Base-by-base conservation (phyloP, 2,797 vertebrate genomes). In the Carapus acus region DNA sequence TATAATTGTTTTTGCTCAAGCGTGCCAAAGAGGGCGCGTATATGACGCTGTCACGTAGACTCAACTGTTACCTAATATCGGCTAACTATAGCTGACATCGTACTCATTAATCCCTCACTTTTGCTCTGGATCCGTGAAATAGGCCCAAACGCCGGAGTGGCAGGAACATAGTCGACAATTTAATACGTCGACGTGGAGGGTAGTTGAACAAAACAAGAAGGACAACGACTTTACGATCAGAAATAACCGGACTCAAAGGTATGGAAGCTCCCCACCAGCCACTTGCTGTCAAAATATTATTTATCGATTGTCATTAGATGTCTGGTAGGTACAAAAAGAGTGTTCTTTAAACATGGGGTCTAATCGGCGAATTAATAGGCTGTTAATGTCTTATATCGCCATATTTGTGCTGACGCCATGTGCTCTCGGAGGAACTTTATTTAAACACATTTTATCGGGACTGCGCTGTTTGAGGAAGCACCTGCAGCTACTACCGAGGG, bases 31-130 rank as follows among this genome's bases (percentile, higher is more conserved):
- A 36, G 27, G 21, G 48, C 11, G 48, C 33, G 6, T n/a, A 7
- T 1, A 43, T n/a, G 27, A 29, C 47, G 54, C 24, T 69, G 44
- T 57, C 38, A 56, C 52, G 16, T 9, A 39, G 31, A 19, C 2
- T 53, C 36, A 48, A 24, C 48, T 62, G 60, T 63, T 69, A 57
- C 48, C 62, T 68, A 66, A 52, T 47, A 3, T 16, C 12, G 49
- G 67, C 70, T 74, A 78, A 57, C n/a, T 47, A 8, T 58, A 71
- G 68, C 71, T n/a, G 59, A 46, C 17, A 39, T 43, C 37, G 20
- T 58, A 68, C 42, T 49, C 64, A 37, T 38, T 81, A 78, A 81
- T 85, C 73, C 67, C 57, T 21, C n/a, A 6, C 5, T 37, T 64
- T 76, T 69, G 2, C 40, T 31, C 8, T 27, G 18, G 1, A 67